These are phyloP conservation scores for Drosophila meridiana DNA, from an alignment of 2,888 invertebrate species.

Conservation along the genomic window DNA sequence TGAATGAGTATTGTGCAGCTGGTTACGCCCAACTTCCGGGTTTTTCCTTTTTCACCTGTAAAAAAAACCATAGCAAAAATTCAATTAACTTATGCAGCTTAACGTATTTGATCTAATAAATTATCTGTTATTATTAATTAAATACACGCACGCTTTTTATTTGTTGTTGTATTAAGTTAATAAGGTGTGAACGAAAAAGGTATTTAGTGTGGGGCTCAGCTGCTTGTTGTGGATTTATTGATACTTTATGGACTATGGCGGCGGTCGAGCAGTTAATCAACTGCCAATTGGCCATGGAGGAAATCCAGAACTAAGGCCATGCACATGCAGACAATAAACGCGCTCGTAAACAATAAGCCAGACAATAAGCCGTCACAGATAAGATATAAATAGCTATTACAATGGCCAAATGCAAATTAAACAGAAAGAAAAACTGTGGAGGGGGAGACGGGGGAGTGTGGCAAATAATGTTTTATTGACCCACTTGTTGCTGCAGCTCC, in stretches of 20 bases:
- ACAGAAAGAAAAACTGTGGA: neutral
- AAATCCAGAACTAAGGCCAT: constrained; percentile 10
- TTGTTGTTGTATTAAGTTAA: constrained; percentile 17
- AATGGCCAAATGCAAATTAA: constrained; percentile 21
- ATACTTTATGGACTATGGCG: constrained; percentile 47
- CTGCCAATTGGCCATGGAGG: constrained; percentile 51
- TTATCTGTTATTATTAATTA: constrained; percentile 9
- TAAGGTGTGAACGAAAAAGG: constrained; percentile 52
- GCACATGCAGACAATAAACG: constrained; percentile 53
- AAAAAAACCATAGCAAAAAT: neutral
- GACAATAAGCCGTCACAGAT: constrained; percentile 59
- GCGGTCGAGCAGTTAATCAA: constrained; percentile 43
- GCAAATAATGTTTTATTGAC: constrained; percentile 5
- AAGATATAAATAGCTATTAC: constrained; percentile 47
- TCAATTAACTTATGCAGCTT: constrained; percentile 29
- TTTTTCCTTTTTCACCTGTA: neutral
- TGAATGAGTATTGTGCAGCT: neutral
- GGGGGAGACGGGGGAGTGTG: neutral
- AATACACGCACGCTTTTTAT: neutral
- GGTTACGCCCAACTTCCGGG: neutral
- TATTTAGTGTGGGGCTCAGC: constrained; percentile 50
- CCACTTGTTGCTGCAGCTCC: constrained; percentile 12
- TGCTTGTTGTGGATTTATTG: constrained; percentile 56
- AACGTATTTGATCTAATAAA: constrained; percentile 6
- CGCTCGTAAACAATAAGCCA: constrained; percentile 58